Evolutionary conservation across 2,113 vertebrate species (phyloP).

Genomic region (Bufo bufo): DNA sequence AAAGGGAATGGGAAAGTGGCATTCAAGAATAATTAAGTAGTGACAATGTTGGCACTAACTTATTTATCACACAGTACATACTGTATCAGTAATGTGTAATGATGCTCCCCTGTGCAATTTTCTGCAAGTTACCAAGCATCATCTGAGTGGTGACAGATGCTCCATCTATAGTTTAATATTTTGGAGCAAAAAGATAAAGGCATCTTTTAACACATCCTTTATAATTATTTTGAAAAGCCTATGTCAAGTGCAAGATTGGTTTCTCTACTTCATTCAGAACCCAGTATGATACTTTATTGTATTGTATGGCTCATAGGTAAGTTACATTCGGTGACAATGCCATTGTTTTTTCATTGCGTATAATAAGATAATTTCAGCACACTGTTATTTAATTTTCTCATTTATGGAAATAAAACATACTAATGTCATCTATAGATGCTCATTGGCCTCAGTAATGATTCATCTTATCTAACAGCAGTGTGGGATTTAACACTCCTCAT

Average conservation of each 20-base stretch:
- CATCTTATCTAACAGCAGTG: slow-evolving; percentile 1
- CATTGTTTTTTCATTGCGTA: neutral
- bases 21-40: no score
- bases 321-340: neutral
- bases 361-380: neutral
- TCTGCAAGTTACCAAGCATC: neutral
- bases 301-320: neutral
- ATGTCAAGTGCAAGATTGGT: neutral
- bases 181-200: neutral
- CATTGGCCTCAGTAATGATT: neutral
- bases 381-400: slow-evolving; percentile 15
- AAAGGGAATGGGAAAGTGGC: no score
- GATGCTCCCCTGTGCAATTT: neutral
- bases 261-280: neutral
- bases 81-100: no score
- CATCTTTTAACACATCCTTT: neutral
- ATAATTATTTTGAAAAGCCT: neutral
- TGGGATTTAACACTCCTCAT: neutral
- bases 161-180: neutral
- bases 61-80: no score
- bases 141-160: neutral
- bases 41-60: no score
- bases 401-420: neutral
- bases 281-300: neutral
- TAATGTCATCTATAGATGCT: neutral